A percentile compares a stretch with the other conserved stretches of the same genome.
Conservation (phyloP, 2,888 invertebrate genomes). For the Hedya salicella region DNA sequence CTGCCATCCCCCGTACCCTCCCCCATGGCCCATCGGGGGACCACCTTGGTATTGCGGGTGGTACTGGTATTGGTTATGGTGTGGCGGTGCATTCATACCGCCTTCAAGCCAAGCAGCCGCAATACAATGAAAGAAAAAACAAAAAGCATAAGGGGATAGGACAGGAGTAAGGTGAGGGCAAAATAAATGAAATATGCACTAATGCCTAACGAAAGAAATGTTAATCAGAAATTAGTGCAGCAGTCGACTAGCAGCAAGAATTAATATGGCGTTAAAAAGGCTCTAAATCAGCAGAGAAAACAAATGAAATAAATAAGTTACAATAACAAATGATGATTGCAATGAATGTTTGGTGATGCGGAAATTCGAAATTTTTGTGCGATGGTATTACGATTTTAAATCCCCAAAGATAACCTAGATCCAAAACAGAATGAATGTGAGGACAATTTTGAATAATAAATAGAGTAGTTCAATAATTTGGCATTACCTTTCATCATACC, state of each 20-base stretch:
- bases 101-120: constrained; percentile 85
- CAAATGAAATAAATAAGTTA: constrained; percentile 49
- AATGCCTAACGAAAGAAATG: constrained; percentile 54
- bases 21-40: constrained; percentile 60
- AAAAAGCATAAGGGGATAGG: constrained; percentile 81
- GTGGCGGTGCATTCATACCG: constrained; percentile 85
- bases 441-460: constrained; percentile 74
- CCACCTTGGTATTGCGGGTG: constrained; percentile 81
- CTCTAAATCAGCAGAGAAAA: constrained; percentile 64
- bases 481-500: constrained; percentile 94
- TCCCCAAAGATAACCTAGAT: constrained; percentile 77
- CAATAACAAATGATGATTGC: constrained; percentile 60
- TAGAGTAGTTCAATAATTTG: constrained; percentile 67
- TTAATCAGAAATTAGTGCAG: constrained; percentile 65
- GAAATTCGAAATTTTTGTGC: constrained; percentile 70
- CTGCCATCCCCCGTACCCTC: constrained; percentile 59
- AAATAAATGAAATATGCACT: constrained; percentile 70
- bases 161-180: constrained; percentile 68
- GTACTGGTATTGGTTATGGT: constrained; percentile 84
- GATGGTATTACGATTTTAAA: constrained; percentile 60
- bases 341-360: constrained; percentile 61
- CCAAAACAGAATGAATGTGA: constrained; percentile 72
- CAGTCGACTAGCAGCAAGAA: constrained; percentile 60
- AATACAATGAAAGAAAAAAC: constrained; percentile 85
- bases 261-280: constrained; percentile 65